Base-by-base conservation (phyloP, 2,113 vertebrate species). In the Arothron firmamentum region DNA sequence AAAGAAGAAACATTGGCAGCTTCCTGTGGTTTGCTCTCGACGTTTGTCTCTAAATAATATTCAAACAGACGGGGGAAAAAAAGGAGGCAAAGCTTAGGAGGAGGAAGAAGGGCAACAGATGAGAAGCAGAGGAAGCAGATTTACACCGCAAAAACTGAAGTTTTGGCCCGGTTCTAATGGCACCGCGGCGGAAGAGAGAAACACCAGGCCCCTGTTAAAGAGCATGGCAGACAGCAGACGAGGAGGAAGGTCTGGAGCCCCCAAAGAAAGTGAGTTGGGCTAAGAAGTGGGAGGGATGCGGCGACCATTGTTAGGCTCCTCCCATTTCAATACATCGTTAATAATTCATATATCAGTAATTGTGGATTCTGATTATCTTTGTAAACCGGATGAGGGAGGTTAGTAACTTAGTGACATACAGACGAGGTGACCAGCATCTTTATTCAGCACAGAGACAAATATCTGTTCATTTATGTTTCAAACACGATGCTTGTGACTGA, bases 1-100 rank as follows among this genome's bases (percentile, higher is more conserved):
- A 82, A 88, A 88, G 88, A 90, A 86, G 83, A 92, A 91, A 90
- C 87, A 88, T 74, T 77, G 82, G 89, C 90, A 89, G 89, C 63
- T 90, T 83, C 89, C 89, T 61, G 79, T 59, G 66, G 74, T 86
- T 85, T 89, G 88, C 72, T 59, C 84, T 82, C 80, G 80, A 87
- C 81, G 82, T 89, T 86, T 90, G 77, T 81, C 74, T 91, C 89
- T 90, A 84, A 86, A 91, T 89, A 85, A 85, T 86, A 74, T 79
- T 74, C 85, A 89, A 47, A 92, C 85, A 88, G 78, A 90, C 77
- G 88, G 61, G 61, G 41, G 51, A 83, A 59, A 78, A 52, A 67
- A 52, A 68, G 85, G 69, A 74, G 86, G 82, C 72, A 78, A 80
- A 59, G 43, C 75, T 78, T 59, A 74, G 79, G 72, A 10, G 76